Evolutionary conservation across 2,797 vertebrate species (phyloP), one percentile per base, ranked within the genome.

Genomic region (Rhinatrema bivittatum): DNA sequence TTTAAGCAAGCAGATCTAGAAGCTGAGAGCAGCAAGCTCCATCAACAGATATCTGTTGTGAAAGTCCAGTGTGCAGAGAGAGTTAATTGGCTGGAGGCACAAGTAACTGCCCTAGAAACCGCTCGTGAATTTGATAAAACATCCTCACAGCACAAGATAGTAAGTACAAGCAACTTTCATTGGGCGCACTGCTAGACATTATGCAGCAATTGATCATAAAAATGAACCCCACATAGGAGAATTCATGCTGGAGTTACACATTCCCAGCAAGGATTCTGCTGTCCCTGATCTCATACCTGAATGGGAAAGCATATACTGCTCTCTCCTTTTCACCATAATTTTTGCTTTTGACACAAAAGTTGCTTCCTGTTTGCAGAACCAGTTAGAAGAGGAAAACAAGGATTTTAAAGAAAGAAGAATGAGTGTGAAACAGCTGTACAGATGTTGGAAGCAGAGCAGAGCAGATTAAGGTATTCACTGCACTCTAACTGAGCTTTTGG

Each of bases 361-460:
- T n/a, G n/a, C n/a, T 58, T 27, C 57, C 50, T 42, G 28, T 56
- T 78, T 53, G 28, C 54, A 92, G 89, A 70, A 45, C 26, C 69
- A 86, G 27, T 50, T 94, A 49, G 79, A 91, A 56, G 65, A 72
- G 55, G 84, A 88, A 67, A 81, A 84, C 7, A 50, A 58, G 38
- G 47, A 23, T 17, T 76, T 91, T 31, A 58, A 51, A 40, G 56
- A 47, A 50, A 74, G 45, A 36, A 76, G 60, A 46, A 45, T 10
- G 77, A 81, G 11, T 57, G 40, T 22, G 81, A 86, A 46, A 53
- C 9, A 0, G 42, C 63, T 13, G 57, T 93, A 38, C 79, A 59
- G 13, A 74, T 60, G 1, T 69, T 59, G 12, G 76, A 83, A 5
- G 68, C 80, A 25, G 89, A 94, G 34, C 47, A 94, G 41, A 74